These are phyloP conservation scores for Malacosoma neustria DNA, from an alignment of 2,888 invertebrate species.

Conservation along the genomic window DNA sequence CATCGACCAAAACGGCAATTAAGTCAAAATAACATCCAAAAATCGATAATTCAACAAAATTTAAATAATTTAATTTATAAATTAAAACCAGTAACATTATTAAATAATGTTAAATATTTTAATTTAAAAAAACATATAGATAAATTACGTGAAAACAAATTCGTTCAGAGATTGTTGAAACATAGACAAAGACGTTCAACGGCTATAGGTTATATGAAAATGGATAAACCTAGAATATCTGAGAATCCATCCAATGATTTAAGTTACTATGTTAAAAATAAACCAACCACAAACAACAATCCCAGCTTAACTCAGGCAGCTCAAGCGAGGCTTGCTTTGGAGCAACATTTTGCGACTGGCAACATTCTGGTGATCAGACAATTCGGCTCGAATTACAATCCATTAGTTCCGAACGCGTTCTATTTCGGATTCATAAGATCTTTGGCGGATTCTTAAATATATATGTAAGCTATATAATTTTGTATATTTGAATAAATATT, in stretches of 20 bases:
- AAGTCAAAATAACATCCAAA: too few relatives aligned
- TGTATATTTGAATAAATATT: too few relatives aligned
- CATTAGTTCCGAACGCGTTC: constrained; percentile 24
- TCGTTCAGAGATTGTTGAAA: neutral
- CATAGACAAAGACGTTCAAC: neutral
- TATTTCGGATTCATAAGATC: constrained; percentile 14
- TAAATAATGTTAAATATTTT: neutral
- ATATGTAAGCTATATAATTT: too few relatives aligned
- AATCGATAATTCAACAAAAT: too few relatives aligned
- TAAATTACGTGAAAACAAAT: neutral
- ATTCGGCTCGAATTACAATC: constrained; percentile 47
- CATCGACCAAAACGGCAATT: too few relatives aligned
- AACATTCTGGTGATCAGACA: constrained; percentile 35
- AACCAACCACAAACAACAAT: constrained; percentile 24
- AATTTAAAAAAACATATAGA: neutral
- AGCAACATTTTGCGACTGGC: constrained; percentile 31
- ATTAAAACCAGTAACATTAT: neutral
- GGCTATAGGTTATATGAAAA: constrained; percentile 14
- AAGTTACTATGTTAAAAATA: constrained; percentile 45
- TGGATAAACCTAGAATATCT: constrained; percentile 24
- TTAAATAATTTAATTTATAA: too few relatives aligned
- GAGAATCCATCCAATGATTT: constrained; percentile 36
- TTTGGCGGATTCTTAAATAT: constrained; percentile 20
- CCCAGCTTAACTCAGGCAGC: constrained; percentile 27
- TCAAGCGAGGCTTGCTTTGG: constrained; percentile 26